Conservation (phyloP, 2,888 invertebrate species). For the Caenorhabditis becei region DNA sequence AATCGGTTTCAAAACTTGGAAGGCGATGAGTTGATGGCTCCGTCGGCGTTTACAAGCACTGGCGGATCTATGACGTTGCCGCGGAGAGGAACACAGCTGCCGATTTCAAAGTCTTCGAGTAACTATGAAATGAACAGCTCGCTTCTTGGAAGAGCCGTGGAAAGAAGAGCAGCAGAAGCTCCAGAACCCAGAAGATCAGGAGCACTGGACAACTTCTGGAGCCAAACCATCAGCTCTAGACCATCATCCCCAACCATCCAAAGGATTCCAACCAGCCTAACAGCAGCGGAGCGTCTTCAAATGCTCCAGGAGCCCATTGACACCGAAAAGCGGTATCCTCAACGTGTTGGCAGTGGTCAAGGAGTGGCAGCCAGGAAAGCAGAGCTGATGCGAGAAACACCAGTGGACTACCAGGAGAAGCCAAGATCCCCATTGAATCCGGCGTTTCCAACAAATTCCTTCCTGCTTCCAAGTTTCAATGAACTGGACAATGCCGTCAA, state of each 20-base stretch:
- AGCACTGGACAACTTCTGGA: conserved; percentile 74
- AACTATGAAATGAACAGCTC: conserved; percentile 65
- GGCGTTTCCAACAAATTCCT: conserved; percentile 56
- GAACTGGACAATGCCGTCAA: conserved; percentile 75
- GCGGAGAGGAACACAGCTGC: conserved; percentile 48
- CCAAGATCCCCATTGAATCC: conserved; percentile 57
- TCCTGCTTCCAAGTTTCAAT: conserved; percentile 71
- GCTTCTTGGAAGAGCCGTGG: conserved; percentile 61
- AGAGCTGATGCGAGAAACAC: conserved; percentile 69
- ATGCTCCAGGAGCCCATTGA: conserved; percentile 77
- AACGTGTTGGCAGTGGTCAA: conserved; percentile 67
- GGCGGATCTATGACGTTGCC: conserved; percentile 64
- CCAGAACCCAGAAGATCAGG: conserved; percentile 65
- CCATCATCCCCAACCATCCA: conserved; percentile 71
- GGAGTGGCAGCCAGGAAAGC: conserved; percentile 72
- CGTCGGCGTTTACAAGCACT: conserved; percentile 52
- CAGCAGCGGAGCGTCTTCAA: conserved; percentile 79
- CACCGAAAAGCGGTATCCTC: conserved; percentile 60
- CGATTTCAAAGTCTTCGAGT: conserved; percentile 69
- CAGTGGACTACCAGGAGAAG: conserved; percentile 36
- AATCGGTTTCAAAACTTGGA: conserved; percentile 62
- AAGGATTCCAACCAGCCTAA: conserved; percentile 71
- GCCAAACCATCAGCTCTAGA: conserved; percentile 70
- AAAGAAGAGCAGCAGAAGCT: conserved; percentile 62
- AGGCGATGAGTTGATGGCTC: conserved; percentile 34